phyloP scores from a whole-genome alignment of 2,888 invertebrate species.

The Candidula unifasciata region DNA sequence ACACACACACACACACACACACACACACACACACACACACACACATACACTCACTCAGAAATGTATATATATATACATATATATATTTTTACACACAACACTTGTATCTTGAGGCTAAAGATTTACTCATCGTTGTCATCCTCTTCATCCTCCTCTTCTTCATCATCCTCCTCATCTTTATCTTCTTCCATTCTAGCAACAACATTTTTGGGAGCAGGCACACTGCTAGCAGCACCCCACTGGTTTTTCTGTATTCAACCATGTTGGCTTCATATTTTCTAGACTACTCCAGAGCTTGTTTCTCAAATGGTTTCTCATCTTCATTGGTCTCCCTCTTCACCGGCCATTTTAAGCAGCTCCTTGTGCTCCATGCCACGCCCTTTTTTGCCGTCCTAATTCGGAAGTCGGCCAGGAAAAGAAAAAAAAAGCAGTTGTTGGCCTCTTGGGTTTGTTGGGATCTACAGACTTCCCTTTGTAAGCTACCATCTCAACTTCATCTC shows the following conservation, averaged over 20 bases:
- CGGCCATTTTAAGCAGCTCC: conserved; percentile 71
- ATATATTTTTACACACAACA: conserved; percentile 23
- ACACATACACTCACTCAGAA: too few species aligned
- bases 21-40: too few species aligned
- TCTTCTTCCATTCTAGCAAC: conserved; percentile 61
- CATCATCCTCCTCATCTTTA: conserved; percentile 59
- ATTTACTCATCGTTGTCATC: conserved; percentile 60
- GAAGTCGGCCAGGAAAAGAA: conserved; percentile 83
- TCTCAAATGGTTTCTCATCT: conserved; percentile 72
- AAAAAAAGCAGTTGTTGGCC: conserved; percentile 92
- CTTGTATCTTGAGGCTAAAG: background rate
- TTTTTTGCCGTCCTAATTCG: conserved; percentile 65
- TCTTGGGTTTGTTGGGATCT: conserved; percentile 92
- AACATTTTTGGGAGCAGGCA: conserved; percentile 55
- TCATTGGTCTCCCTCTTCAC: conserved; percentile 71
- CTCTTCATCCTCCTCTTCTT: conserved; percentile 62
- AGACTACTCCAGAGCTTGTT: conserved; percentile 67
- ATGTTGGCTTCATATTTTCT: conserved; percentile 74
- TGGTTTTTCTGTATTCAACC: conserved; percentile 68
- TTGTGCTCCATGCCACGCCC: conserved; percentile 68
- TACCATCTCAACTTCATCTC: conserved; percentile 76
- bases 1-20: too few species aligned
- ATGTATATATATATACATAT: too few species aligned
- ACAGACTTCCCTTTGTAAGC: conserved; percentile 67
- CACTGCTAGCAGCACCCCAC: conserved; percentile 53